Conservation (phyloP, 2,797 vertebrate species). For the Acrocephalus scirpaceus region DNA sequence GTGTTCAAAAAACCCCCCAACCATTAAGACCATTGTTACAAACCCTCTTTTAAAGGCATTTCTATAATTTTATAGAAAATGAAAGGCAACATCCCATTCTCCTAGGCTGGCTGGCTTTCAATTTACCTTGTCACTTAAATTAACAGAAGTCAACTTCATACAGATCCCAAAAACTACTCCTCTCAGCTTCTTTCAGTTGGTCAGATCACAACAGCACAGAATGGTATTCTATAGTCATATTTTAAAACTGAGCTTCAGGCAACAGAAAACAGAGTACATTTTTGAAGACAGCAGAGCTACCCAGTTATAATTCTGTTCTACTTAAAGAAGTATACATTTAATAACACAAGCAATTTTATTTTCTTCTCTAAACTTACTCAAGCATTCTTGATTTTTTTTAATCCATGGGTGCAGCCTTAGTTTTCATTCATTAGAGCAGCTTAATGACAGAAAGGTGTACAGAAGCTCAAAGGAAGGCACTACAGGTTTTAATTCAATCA, state of each 20-base stretch:
- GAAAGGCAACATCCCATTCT: neutral
- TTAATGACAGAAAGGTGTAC: neutral
- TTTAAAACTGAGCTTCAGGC: neutral
- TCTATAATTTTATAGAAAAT: neutral
- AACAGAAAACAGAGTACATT: neutral
- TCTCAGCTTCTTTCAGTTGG: neutral
- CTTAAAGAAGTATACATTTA: neutral
- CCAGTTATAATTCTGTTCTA: neutral
- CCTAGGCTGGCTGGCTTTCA: neutral
- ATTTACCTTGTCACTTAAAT: neutral
- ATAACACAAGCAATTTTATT: neutral
- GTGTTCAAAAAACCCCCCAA: accelerated
- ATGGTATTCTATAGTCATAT: neutral
- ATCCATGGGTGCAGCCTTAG: neutral
- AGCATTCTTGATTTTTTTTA: neutral
- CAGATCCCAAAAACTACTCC: neutral
- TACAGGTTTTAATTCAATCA: neutral
- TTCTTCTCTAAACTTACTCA: slow-evolving; percentile 10
- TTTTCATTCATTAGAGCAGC: slow-evolving; percentile 15
- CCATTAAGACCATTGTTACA: neutral
- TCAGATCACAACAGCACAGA: neutral
- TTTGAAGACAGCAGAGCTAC: neutral
- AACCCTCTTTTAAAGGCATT: neutral
- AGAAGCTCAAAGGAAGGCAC: neutral
- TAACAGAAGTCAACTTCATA: neutral